Base-by-base conservation (phyloP, 2,797 vertebrate genomes). In the Catharus ustulatus region DNA sequence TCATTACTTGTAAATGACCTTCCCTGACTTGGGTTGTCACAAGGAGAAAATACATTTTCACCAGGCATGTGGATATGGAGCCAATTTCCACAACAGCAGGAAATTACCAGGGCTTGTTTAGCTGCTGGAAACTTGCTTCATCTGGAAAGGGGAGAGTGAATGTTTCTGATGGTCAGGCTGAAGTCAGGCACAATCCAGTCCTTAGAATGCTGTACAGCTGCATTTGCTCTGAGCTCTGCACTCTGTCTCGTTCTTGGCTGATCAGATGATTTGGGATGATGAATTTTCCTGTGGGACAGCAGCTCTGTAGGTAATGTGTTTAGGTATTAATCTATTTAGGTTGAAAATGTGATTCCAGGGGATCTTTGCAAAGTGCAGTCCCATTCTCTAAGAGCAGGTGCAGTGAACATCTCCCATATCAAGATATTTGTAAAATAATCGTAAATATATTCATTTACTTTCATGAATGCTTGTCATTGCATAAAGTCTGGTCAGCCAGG, bases 1-100 rank as follows among this genome's bases (percentile, higher is more conserved):
- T 58, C 22, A 1, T 34, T 34, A 17, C 74, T 89, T 79, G 75
- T 64, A 63, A 86, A 81, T 69, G 45, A 30, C 40, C 42, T 77
- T 55, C 43, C 67, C 36, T 69, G 51, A 32, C 57, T 77, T 45
- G 52, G 15, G 20, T 19, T 82, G 46, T 81, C 55, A 52, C 51
- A 38, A 78, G 75, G 72, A 77, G 62, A 77, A 63, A 91, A 88
- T 55, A 17, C 15, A 36, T 95, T 95, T 96, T 89, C 34, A 1
- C 62, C 57, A 59, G 59, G 38, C 55, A 4, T 55, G 32, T 75
- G 77, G 66, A n/a, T 49, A 9, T 10, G 32, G 62, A 95, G 48
- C 11, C 87, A 88, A 91, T 94, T 92, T 92, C 90, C 91, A 84
- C 59, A 67, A 18, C 74, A 78, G 76, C 87, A 69, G 87, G 55